Evolutionary conservation across 1,140 invertebrate species (phyloP), one percentile per base, ranked within the genome.

Genomic region (Cataglyphis hispanica): DNA sequence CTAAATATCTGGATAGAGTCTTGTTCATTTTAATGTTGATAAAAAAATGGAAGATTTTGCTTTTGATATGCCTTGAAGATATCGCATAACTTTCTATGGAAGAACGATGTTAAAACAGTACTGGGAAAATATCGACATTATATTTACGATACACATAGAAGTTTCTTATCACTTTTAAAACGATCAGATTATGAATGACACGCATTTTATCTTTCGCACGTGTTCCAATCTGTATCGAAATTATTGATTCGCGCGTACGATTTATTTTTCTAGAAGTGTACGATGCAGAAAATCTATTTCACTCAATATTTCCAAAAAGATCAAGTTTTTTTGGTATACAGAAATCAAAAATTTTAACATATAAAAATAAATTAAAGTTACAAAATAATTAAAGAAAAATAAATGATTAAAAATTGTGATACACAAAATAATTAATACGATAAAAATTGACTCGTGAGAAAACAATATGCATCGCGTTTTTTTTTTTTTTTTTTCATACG

Each of bases 181-280:
- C 4, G 7, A 69, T 69, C 61, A 40, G 63, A 77, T 77, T 80
- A 56, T 69, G 16, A 67, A 37, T 34, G 31, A 50, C 19, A 78
- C 3, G 43, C 27, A n/a, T 69, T 78, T 67, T 80, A 80, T 80
- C 63, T 80, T 56, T 80, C 31, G 40, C 37, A 11, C n/a, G 37
- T 37, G n/a, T 67, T 53, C 6, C 4, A 78, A 31, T 78, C 19
- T 78, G 27, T 27, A 13, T 53, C 5, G 16, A 2, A 27, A 78
- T 25, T 67, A 69, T 69, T 16, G 5, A 1, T 31, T 19, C 40
- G 40, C 43, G 43, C 43, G 43, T 11, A 2, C 13, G 22, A 3
- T 8, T 8, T 19, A 3, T 78, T 56, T n/a, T 37, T 22, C 22
- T 34, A 80, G n/a, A n/a, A 50, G 67, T 53, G 5, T 37, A 61